Evolutionary conservation across 2,113 vertebrate species (phyloP).

Genomic region (Lophura nycthemera): DNA sequence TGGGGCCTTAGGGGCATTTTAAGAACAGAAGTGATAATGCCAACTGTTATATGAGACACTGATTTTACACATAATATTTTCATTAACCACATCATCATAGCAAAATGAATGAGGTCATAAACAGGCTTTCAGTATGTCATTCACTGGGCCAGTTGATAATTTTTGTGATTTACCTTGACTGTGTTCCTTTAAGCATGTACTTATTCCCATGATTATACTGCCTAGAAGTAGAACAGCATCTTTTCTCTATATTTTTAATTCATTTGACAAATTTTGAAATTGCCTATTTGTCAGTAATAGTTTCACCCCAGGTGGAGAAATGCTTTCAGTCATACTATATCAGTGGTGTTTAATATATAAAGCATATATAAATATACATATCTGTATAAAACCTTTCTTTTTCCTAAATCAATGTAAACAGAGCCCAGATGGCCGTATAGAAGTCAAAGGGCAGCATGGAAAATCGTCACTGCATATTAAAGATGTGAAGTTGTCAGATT

Average conservation of each 20-base stretch:
- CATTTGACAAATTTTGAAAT: not conserved
- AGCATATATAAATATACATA: not conserved
- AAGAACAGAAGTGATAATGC: not conserved
- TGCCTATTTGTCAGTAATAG: slow-evolving; percentile 2
- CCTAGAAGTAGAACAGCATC: not conserved
- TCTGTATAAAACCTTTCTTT: slow-evolving; percentile 54
- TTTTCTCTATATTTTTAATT: not conserved
- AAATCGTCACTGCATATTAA: slow-evolving; percentile 92
- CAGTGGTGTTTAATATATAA: slow-evolving; percentile 29
- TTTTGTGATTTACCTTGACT: slow-evolving; percentile 7
- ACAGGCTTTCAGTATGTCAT: not conserved
- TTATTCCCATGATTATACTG: not conserved
- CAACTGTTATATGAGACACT: not conserved
- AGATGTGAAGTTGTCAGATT: slow-evolving; percentile 88
- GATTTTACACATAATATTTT: not conserved
- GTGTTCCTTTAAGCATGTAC: slow-evolving; percentile 62
- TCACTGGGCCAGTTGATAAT: not conserved
- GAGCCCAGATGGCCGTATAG: slow-evolving; percentile 92
- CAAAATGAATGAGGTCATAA: not conserved
- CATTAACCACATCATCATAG: not conserved
- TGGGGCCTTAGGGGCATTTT: not conserved
- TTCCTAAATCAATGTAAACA: slow-evolving; percentile 74
- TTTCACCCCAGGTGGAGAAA: not conserved
- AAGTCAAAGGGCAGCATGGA: slow-evolving; percentile 89
- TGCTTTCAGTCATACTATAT: not conserved